Percentiles rank a stretch among this genome's conserved stretches.
phyloP scores from a whole-genome alignment of 2,888 invertebrate species.

The Timandra comae region DNA sequence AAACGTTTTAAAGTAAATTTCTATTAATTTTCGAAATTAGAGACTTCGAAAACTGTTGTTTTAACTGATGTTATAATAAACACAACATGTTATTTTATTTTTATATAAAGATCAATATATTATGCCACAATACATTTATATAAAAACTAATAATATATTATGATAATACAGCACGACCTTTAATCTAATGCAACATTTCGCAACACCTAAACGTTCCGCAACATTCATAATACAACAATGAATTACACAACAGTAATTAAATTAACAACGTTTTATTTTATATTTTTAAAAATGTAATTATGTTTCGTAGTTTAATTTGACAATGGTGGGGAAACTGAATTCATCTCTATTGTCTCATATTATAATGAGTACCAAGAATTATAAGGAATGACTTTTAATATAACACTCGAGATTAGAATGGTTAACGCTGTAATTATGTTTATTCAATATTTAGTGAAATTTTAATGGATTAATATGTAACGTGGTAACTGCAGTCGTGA shows the following conservation, averaged over 20 bases:
- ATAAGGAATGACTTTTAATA: conserved; percentile 47
- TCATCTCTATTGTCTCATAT: conserved; percentile 58
- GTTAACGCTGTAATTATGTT: conserved; percentile 50
- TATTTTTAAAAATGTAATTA: conserved; percentile 62
- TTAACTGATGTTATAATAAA: no score
- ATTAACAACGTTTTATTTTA: conserved; percentile 63
- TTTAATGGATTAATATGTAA: conserved; percentile 35
- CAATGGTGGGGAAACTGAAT: conserved; percentile 66
- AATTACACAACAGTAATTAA: conserved; percentile 67
- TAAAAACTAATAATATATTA: no score
- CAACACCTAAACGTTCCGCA: conserved; percentile 5
- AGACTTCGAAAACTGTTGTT: conserved; percentile 22
- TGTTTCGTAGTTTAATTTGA: conserved; percentile 57
- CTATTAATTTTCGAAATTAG: conserved; percentile 54
- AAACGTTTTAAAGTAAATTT: conserved; percentile 55
- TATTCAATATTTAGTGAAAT: conserved; percentile 63
- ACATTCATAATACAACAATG: conserved; percentile 33
- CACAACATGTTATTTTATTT: no score
- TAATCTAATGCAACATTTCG: conserved; percentile 1
- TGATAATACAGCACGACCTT: no score
- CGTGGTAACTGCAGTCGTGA: conserved; percentile 16
- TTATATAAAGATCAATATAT: no score
- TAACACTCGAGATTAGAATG: conserved; percentile 33
- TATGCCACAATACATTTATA: no score
- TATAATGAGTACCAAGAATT: conserved; percentile 53